Evolutionary conservation across 2,888 invertebrate genomes (phyloP).

Genomic region (Orthonevra nobilis): DNA sequence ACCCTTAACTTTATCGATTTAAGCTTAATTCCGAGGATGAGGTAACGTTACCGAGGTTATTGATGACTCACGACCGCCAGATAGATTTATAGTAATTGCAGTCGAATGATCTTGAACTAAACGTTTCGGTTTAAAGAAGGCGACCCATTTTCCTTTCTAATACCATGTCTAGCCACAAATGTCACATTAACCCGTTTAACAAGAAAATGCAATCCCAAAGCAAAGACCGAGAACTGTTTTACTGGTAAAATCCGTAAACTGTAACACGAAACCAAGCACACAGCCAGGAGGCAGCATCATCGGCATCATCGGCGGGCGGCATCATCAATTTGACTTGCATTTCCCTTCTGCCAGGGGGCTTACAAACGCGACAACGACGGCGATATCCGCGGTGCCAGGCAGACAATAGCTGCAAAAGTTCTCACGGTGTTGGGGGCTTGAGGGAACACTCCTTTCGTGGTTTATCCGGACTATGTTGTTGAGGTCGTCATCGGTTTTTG

Average conservation of each 20-base stretch:
- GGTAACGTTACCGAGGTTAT: not conserved
- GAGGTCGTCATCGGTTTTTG: not conserved
- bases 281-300: not conserved
- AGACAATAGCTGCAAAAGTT: constrained; percentile 3
- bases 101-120: not conserved
- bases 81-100: not conserved
- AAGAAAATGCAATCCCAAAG: not conserved
- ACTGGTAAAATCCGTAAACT: not conserved
- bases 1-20: constrained; percentile 13
- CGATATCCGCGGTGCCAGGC: not conserved
- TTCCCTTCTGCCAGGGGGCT: constrained; percentile 11
- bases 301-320: not conserved
- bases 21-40: too few species aligned
- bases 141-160: not conserved
- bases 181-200: constrained; percentile 32
- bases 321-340: constrained; percentile 32
- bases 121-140: not conserved
- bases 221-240: not conserved
- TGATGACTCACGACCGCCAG: constrained; percentile 6
- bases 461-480: constrained; percentile 23
- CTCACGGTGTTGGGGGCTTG: constrained; percentile 22
- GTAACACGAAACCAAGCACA: not conserved
- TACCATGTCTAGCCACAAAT: constrained; percentile 11
- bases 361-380: too few species aligned
- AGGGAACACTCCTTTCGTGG: constrained; percentile 33